Evolutionary conservation across 2,113 vertebrate genomes (phyloP).

Genomic region (Collichthys lucidus): DNA sequence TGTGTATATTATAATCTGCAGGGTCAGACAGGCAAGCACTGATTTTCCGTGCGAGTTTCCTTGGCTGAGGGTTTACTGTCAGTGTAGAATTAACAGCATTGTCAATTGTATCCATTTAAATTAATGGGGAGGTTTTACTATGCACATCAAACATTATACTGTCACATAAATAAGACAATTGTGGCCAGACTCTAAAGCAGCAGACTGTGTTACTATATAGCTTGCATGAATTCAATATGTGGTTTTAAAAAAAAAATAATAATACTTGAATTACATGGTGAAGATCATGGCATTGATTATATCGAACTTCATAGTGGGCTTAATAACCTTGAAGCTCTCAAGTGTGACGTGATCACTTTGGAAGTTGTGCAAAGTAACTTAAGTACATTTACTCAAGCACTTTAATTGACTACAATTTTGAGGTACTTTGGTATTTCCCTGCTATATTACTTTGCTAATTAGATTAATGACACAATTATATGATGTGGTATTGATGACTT

Average conservation of each 20-base stretch:
- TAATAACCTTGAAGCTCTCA: slow-evolving; percentile 3
- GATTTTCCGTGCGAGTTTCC: background rate
- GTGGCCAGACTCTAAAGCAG: slow-evolving; percentile 13
- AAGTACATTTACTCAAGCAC: too few species aligned
- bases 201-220: background rate
- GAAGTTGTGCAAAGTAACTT: too few species aligned
- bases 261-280: background rate
- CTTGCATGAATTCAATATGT: slow-evolving; percentile 3
- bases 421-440: too few species aligned
- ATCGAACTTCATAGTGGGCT: background rate
- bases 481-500: too few species aligned
- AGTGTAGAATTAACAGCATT: slow-evolving; percentile 21
- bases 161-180: slow-evolving; percentile 36
- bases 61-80: slow-evolving; percentile 31
- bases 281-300: background rate
- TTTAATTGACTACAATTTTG: too few species aligned
- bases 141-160: slow-evolving; percentile 38
- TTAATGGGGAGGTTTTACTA: slow-evolving; percentile 47
- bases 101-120: slow-evolving; percentile 44
- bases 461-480: too few species aligned
- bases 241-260: background rate
- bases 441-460: too few species aligned
- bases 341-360: background rate
- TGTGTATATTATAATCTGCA: background rate
- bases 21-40: background rate